Evolutionary conservation across 2,113 vertebrate species (phyloP), one percentile per base, ranked within the genome.

Genomic region (Phaetusa simplex): DNA sequence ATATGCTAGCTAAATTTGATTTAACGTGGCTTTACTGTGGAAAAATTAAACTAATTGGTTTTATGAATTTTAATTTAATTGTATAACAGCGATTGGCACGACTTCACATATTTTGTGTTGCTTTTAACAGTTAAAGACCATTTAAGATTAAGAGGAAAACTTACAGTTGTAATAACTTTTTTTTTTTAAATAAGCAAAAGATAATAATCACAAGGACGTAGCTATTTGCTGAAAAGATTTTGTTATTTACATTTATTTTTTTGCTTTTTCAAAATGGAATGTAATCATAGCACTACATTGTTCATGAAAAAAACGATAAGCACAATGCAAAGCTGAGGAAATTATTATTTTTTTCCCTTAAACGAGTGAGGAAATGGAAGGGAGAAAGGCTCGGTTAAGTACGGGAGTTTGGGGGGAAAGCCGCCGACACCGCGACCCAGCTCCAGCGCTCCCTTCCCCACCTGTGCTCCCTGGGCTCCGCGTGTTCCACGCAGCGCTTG

Each of bases 11-110:
- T 76, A 70, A 66, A 71, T 93, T 90, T 79, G 24, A n/a, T 79
- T 91, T 95, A 66, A 76, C 3, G 1, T 76, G 77, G 12, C 38
- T 89, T 94, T 80, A 78, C 61, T 55, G 14, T 73, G 70, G 71
- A 82, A 93, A 88, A 93, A 67, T 62, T 62, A 79, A 88, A 36
- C 43, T n/a, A 52, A 38, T 61, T 66, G 8, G 9, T 80, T 95
- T 94, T 4, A 40, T 80, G 47, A 86, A 91, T 97, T 96, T 89
- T 85, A 72, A 62, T 96, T 89, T 85, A 72, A 62, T 95, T 90
- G 38, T 47, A 8, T 65, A 66, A 30, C 56, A 82, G 43, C 32
- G 12, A 67, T 76, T 90, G 50, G 36, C 69, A 52, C 43, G 71
- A 36, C 45, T 90, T 92, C 43, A 30, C 16, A 2, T 82, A 27